A percentile compares a stretch with the other conserved stretches of the same genome.
phyloP scores from a whole-genome alignment of 2,797 vertebrate species.

The Pelodytes ibericus region DNA sequence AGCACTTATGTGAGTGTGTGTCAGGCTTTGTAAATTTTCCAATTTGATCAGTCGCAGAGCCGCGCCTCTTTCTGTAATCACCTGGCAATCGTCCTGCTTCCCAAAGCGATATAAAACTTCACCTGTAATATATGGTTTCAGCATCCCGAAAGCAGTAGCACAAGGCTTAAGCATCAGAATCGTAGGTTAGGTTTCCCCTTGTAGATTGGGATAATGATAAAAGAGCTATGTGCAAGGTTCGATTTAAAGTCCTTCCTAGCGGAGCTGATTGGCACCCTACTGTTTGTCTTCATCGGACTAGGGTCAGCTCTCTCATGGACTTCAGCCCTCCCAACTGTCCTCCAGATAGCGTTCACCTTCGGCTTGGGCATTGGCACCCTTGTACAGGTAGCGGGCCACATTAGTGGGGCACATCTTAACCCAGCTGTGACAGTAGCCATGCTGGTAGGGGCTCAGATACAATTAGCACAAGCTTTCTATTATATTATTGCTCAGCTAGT shows the following conservation, averaged over 20 bases:
- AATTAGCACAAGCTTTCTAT: slow-evolving; percentile 36
- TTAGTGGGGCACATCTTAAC: slow-evolving; percentile 57
- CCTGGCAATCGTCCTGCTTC: slow-evolving; percentile 21
- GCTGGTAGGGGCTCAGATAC: slow-evolving; percentile 39
- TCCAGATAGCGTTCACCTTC: slow-evolving; percentile 52
- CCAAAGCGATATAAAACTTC: slow-evolving; percentile 40
- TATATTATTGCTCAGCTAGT: slow-evolving; percentile 50
- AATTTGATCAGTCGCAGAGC: slow-evolving; percentile 2
- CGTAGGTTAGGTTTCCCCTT: background rate
- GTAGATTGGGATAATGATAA: slow-evolving; percentile 33
- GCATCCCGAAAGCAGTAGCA: slow-evolving; percentile 27
- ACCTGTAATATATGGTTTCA: slow-evolving; percentile 2
- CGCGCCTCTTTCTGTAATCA: slow-evolving; percentile 28
- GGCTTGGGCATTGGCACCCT: slow-evolving; percentile 51
- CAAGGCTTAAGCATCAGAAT: background rate
- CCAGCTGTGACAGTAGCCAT: slow-evolving; percentile 55
- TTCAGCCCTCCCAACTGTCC: slow-evolving; percentile 18
- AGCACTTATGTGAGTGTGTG: background rate
- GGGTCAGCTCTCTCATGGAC: slow-evolving; percentile 50
- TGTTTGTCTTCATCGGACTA: slow-evolving; percentile 53
- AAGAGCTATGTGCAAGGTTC: slow-evolving; percentile 34
- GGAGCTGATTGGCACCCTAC: slow-evolving; percentile 44
- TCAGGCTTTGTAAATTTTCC: slow-evolving; percentile 40
- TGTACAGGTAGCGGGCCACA: slow-evolving; percentile 50
- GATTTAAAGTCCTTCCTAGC: slow-evolving; percentile 42